A percentile compares a stretch with the other conserved stretches of the same genome.
Evolutionary conservation across 2,888 invertebrate species (phyloP).

Genomic region (Pyralis farinalis): DNA sequence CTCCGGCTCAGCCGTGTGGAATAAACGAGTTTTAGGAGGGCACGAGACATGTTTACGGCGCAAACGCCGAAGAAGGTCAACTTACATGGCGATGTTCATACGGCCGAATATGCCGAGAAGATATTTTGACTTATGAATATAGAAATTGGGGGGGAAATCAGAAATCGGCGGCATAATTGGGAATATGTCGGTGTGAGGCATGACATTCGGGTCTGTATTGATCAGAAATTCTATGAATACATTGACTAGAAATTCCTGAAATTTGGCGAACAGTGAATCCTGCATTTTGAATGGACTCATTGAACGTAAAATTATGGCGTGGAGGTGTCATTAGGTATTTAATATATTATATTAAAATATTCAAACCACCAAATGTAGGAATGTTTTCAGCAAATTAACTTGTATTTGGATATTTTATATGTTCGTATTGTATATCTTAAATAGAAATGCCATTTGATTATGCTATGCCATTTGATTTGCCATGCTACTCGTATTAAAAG

Average conservation of each 20-base stretch:
- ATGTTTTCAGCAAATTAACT: too few relatives aligned
- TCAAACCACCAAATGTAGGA: too few relatives aligned
- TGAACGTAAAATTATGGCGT: too few relatives aligned
- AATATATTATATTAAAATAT: too few relatives aligned
- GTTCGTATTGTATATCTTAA: too few relatives aligned
- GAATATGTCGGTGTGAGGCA: neutral
- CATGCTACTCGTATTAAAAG: too few relatives aligned
- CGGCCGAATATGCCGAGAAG: neutral
- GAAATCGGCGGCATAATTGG: neutral
- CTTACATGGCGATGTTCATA: neutral
- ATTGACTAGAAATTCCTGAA: neutral
- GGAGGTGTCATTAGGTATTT: too few relatives aligned
- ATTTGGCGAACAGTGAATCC: neutral
- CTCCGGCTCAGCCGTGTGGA: neutral
- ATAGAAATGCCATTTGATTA: too few relatives aligned
- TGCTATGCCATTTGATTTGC: too few relatives aligned
- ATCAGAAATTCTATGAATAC: conserved; percentile 5
- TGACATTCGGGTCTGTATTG: neutral
- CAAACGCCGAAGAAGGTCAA: neutral
- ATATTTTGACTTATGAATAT: neutral
- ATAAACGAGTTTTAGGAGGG: conserved; percentile 1
- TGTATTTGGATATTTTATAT: too few relatives aligned
- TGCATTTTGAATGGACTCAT: neutral
- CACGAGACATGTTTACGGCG: neutral
- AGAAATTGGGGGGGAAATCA: neutral